Percentiles rank a stretch among this genome's conserved stretches.
These are phyloP conservation scores for Camelus dromedarius DNA, from an alignment of 2,113 vertebrate genomes.

Conservation along the genomic window DNA sequence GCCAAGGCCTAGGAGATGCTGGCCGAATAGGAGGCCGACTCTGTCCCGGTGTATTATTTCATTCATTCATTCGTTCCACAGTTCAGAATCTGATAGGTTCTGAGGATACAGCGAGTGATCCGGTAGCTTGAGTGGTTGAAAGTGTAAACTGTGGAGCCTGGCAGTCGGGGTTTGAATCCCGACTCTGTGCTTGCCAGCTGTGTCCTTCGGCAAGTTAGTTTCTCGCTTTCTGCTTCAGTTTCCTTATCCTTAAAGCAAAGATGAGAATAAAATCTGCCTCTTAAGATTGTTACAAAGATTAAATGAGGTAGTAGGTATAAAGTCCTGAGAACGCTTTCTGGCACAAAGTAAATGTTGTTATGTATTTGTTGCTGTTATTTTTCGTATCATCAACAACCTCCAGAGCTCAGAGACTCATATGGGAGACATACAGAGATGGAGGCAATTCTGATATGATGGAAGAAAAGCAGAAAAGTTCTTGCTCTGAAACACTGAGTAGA, in stretches of 20 bases:
- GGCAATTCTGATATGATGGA: neutral
- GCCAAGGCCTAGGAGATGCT: neutral
- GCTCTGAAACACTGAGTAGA: neutral
- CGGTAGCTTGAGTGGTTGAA: neutral
- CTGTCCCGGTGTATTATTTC: neutral
- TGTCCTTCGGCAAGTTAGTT: neutral
- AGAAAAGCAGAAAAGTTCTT: neutral
- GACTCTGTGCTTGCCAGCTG: neutral
- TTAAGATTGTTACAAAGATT: neutral
- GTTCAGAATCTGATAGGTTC: neutral
- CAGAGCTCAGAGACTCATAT: neutral
- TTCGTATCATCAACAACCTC: neutral
- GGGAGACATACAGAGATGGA: neutral
- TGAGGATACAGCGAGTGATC: neutral
- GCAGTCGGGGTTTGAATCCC: neutral
- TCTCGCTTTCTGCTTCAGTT: neutral
- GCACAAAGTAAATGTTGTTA: neutral
- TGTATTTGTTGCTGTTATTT: neutral
- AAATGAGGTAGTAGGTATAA: neutral
- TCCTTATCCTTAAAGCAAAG: neutral
- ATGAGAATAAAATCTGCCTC: neutral
- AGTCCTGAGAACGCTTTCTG: neutral
- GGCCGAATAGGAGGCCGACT: neutral
- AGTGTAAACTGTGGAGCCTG: neutral
- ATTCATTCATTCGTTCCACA: neutral